Evolutionary conservation across 2,888 invertebrate species (phyloP).

Genomic region (Rhamnusium bicolor): DNA sequence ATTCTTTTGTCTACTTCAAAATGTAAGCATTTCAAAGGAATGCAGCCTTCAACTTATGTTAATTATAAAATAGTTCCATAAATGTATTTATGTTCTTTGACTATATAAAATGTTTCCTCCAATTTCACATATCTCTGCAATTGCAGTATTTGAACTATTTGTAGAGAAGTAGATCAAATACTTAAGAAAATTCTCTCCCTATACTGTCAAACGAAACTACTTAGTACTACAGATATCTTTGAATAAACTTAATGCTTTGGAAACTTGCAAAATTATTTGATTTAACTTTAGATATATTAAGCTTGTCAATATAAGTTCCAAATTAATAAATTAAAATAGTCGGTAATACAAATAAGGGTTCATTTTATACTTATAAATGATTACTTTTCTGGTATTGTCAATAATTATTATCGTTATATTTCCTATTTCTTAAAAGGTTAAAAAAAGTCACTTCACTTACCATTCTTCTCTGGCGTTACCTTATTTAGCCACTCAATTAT

Average conservation of each 20-base stretch:
- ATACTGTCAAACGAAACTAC: neutral
- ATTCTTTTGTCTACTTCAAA: neutral
- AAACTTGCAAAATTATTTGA: neutral
- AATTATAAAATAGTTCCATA: neutral
- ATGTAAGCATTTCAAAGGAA: neutral
- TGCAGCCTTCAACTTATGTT: neutral
- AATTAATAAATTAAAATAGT: too few relatives aligned
- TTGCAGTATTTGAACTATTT: neutral
- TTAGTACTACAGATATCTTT: too few relatives aligned
- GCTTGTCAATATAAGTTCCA: too few relatives aligned
- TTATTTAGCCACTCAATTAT: too few relatives aligned
- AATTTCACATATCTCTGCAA: neutral
- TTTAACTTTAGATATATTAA: too few relatives aligned
- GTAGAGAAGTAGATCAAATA: neutral
- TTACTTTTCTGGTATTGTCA: too few relatives aligned
- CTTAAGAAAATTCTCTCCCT: neutral
- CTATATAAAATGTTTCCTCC: neutral
- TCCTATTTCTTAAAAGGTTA: too few relatives aligned
- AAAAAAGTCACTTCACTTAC: too few relatives aligned
- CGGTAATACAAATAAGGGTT: too few relatives aligned
- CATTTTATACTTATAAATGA: too few relatives aligned
- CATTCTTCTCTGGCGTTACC: too few relatives aligned
- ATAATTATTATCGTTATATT: too few relatives aligned
- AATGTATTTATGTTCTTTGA: neutral
- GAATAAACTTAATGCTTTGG: neutral